Evolutionary conservation across 2,888 invertebrate genomes (phyloP), one percentile per base, ranked within the genome.

Genomic region (Callimorpha dominula): DNA sequence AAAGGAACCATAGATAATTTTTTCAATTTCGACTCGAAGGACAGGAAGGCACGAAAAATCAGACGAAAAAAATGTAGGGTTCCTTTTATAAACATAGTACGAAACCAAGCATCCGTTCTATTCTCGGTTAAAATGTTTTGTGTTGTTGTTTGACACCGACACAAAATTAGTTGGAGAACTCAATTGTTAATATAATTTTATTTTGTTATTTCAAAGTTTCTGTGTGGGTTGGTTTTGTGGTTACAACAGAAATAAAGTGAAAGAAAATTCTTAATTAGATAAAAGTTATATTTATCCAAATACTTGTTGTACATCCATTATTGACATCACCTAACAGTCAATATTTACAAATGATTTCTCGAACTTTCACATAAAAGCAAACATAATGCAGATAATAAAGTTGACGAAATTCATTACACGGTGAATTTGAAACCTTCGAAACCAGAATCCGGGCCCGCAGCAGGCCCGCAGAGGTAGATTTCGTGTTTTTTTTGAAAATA

Each of bases 361-460:
- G 62, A 65, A 40, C 1, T 49, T 63, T 81, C 80, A 77, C 75
- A 46, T 78, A 72, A 78, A 73, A 17, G 72, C 71, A 69, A 73
- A 64, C 75, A 74, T 62, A 71, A 50, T 42, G 60, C 72, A 69
- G 69, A 68, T 49, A 74, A 70, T 75, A 81, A 81, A 81, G 82
- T 76, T 73, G 70, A 15, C 71, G 64, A 73, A 76, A 78, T 68
- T 70, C 72, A 77, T 78, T 82, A 68, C 72, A 77, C 66, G 74
- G 74, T 72, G 73, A 69, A 69, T 46, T 72, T 70, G 43, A 63
- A 69, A 67, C 68, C 72, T 71, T 68, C 52, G 67, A 77, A 71
- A 63, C 70, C n/a, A n/a, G n/a, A n/a, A n/a, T n/a, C n/a, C n/a
- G n/a, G n/a, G n/a, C n/a, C n/a, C n/a, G n/a, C n/a, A n/a, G n/a